These are phyloP conservation scores for Anguilla megastoma DNA, from an alignment of 2,797 vertebrate species.

Conservation along the genomic window DNA sequence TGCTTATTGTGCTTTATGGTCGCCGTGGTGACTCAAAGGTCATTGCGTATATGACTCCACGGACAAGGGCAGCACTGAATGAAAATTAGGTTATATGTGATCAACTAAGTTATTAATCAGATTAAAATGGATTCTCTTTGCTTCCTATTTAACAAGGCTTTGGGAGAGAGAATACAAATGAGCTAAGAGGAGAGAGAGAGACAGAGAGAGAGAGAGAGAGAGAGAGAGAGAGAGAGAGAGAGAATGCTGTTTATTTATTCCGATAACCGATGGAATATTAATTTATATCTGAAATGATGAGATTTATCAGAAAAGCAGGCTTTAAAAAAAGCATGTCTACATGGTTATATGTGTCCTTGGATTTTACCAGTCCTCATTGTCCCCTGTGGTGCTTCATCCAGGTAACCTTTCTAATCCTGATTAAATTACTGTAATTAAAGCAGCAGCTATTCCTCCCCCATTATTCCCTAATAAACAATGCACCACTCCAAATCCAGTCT, in stretches of 20 bases:
- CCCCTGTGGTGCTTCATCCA: conserved; percentile 64
- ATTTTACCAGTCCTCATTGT: conserved; percentile 36
- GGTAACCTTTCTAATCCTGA: conserved; percentile 80
- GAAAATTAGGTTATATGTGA: conserved; percentile 99
- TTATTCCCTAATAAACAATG: conserved; percentile 77
- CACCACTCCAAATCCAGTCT: conserved; percentile 70
- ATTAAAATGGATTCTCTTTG: conserved; percentile 96
- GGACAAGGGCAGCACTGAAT: conserved; percentile 96
- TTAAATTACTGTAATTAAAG: conserved; percentile 80
- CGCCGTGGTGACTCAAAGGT: conserved; percentile 95
- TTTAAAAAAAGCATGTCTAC: conserved; percentile 28
- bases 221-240: conserved; percentile 64
- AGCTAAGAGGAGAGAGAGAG: conserved; percentile 34
- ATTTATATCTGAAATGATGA: conserved; percentile 54
- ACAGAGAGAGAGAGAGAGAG: conserved; percentile 59
- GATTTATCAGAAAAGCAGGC: conserved; percentile 45
- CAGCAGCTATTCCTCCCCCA: conserved; percentile 67
- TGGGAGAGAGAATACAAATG: conserved; percentile 76
- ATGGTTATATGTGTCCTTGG: conserved; percentile 55
- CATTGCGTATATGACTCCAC: conserved; percentile 90
- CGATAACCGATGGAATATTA: conserved; percentile 60
- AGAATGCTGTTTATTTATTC: conserved; percentile 67
- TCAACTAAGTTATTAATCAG: conserved; percentile 99
- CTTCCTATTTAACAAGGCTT: conserved; percentile 86
- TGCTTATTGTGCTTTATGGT: conserved; percentile 95